These are phyloP conservation scores for Pardalotus punctatus DNA, from an alignment of 2,113 vertebrate species.

Conservation along the genomic window DNA sequence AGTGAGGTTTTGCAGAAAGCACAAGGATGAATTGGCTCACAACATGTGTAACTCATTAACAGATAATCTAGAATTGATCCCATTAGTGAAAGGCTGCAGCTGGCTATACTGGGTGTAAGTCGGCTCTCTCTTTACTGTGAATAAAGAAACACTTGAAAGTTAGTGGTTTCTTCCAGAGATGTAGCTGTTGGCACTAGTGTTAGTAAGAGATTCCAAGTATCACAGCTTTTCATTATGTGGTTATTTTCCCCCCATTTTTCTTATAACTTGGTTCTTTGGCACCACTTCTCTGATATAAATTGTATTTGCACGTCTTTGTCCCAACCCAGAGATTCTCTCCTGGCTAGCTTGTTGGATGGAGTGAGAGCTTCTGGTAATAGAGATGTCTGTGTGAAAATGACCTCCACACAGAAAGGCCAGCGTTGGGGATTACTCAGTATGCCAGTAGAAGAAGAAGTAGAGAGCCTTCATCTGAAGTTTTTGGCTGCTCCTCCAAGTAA, in stretches of 20 bases:
- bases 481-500: slow-evolving; percentile 93
- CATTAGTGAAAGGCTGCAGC: not conserved
- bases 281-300: not conserved
- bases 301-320: not conserved
- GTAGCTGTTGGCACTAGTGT: not conserved
- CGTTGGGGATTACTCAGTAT: slow-evolving; percentile 95
- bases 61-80: not conserved
- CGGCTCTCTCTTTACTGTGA: not conserved
- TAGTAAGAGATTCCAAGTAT: not conserved
- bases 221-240: not conserved
- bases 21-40: not conserved
- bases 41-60: not conserved
- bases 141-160: not conserved
- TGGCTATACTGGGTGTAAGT: not conserved
- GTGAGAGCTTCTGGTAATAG: slow-evolving; percentile 97
- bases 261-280: not conserved
- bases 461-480: slow-evolving; percentile 95
- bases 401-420: slow-evolving; percentile 90
- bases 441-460: slow-evolving; percentile 98
- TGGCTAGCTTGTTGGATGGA: slow-evolving; percentile 95
- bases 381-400: slow-evolving; percentile 98
- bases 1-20: not conserved
- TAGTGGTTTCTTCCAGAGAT: not conserved
- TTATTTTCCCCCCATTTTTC: not conserved
- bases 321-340: slow-evolving; percentile 86